Conservation (phyloP, 2,113 vertebrate species). For the Carettochelys insculpta region DNA sequence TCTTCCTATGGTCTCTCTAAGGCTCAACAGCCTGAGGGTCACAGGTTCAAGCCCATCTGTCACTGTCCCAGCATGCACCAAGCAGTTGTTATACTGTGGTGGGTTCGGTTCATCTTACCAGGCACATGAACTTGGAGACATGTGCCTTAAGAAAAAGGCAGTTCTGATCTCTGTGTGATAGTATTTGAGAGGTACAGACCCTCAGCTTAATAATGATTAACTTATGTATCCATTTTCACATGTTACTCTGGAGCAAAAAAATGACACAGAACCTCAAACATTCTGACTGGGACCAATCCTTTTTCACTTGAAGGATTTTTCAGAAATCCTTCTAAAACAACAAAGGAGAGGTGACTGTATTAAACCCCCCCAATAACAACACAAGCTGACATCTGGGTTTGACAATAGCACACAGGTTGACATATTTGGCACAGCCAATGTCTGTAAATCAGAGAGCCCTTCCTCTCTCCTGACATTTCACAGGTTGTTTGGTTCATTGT, state of each 20-base stretch:
- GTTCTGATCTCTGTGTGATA: neutral
- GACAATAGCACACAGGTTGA: neutral
- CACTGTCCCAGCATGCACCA: neutral
- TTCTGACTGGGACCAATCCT: neutral
- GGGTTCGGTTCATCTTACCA: neutral
- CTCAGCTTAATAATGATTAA: neutral
- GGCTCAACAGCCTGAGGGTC: neutral
- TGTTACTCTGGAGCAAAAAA: neutral
- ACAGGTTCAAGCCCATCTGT: neutral
- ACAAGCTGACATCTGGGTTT: neutral
- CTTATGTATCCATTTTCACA: too few species aligned
- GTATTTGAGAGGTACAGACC: neutral
- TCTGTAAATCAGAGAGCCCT: neutral
- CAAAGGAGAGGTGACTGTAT: neutral
- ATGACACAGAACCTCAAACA: neutral
- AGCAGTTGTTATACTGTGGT: neutral
- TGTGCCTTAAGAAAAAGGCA: neutral
- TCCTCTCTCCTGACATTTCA: neutral
- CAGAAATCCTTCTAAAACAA: neutral
- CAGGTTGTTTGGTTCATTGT: neutral
- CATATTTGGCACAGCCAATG: neutral
- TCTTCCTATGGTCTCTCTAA: neutral
- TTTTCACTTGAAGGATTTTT: neutral
- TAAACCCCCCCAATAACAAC: neutral
- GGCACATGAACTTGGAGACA: neutral